Conservation (phyloP, 2,888 invertebrate species). For the Acronicta aceris region DNA sequence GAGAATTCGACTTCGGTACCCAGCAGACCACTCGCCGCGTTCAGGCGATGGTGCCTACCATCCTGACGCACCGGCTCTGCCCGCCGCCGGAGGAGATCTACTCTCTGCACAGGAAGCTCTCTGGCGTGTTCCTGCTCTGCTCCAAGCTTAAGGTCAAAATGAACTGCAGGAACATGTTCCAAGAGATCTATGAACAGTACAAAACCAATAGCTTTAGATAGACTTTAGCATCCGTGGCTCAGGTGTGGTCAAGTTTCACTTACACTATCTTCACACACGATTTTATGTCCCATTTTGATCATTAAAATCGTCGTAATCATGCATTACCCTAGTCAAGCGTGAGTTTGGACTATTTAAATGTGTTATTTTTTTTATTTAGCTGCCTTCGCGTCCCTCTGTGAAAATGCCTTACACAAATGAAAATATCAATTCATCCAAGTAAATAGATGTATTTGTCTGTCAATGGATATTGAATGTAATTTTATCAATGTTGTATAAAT, state of each 20-base stretch:
- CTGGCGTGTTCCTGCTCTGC: conserved; percentile 98
- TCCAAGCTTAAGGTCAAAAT: conserved; percentile 95
- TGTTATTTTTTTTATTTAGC: no score
- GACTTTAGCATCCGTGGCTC: conserved; percentile 27
- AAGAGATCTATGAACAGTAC: conserved; percentile 93
- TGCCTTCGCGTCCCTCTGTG: no score
- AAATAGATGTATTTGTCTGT: neutral
- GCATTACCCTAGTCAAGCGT: neutral
- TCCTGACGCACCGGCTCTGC: conserved; percentile 97
- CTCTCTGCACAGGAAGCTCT: conserved; percentile 98
- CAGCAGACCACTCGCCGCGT: conserved; percentile 94
- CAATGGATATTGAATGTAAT: neutral
- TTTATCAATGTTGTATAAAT: conserved; percentile 3
- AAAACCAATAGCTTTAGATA: conserved; percentile 60
- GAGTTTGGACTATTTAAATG: no score
- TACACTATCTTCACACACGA: conserved; percentile 24
- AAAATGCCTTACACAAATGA: no score
- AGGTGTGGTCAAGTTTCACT: conserved; percentile 38
- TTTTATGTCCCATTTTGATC: conserved; percentile 19
- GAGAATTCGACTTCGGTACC: conserved; percentile 96
- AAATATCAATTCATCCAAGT: neutral
- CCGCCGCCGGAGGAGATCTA: conserved; percentile 99
- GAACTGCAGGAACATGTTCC: conserved; percentile 95
- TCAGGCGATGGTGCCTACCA: conserved; percentile 96
- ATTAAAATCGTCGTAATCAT: conserved; percentile 2